Percentiles rank a stretch among this genome's conserved stretches.
phyloP scores from a whole-genome alignment of 1,140 invertebrate genomes.

The Drosophila nigrodunni region DNA sequence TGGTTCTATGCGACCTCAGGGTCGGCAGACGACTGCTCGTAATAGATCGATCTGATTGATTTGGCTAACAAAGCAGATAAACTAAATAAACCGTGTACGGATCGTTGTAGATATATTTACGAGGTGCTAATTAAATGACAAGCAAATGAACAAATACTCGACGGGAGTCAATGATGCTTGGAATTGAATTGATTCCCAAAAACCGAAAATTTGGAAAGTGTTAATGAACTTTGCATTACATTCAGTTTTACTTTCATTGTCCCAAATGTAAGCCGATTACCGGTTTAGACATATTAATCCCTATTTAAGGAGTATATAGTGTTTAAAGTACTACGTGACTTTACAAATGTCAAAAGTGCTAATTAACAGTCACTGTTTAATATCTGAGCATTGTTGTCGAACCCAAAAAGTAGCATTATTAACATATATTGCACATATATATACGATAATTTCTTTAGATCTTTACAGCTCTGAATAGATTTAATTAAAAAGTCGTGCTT shows the following conservation, averaged over 20 bases:
- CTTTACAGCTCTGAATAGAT: background rate
- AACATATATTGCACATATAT: background rate
- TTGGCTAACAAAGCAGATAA: slow-evolving; percentile 23
- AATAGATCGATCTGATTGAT: slow-evolving; percentile 51
- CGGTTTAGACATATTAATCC: slow-evolving; percentile 3
- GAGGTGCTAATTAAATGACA: slow-evolving; percentile 65
- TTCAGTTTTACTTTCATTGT: slow-evolving; percentile 53
- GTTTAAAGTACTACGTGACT: slow-evolving; percentile 3
- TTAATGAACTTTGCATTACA: slow-evolving; percentile 67
- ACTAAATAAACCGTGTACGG: slow-evolving; percentile 27
- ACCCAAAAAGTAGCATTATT: background rate
- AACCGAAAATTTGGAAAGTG: slow-evolving; percentile 21
- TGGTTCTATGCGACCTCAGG: slow-evolving; percentile 54
- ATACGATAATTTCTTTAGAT: background rate
- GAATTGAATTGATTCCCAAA: background rate
- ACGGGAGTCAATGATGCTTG: slow-evolving; percentile 16
- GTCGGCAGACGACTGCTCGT: slow-evolving; percentile 20
- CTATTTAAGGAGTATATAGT: background rate
- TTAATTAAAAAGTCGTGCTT: background rate
- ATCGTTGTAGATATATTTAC: background rate
- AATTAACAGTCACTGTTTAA: slow-evolving; percentile 9
- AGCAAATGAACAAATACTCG: slow-evolving; percentile 18
- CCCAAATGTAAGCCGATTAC: background rate
- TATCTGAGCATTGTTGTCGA: slow-evolving; percentile 1
- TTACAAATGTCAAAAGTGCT: slow-evolving; percentile 24